Base-by-base conservation (phyloP, 2,797 vertebrate species). In the Oophaga sylvatica region DNA sequence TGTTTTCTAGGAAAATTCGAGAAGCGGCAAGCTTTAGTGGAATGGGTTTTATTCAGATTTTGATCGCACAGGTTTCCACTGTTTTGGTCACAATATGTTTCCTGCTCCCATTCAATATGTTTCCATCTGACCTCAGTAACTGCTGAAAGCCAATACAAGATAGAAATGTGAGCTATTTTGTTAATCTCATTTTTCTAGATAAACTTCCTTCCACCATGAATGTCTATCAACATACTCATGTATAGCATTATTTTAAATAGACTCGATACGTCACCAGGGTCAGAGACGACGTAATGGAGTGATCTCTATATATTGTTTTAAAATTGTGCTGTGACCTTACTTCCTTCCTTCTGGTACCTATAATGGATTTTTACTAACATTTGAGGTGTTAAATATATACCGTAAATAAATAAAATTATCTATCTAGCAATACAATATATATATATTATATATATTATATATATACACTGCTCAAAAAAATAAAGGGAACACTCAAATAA, bases 41-140 rank as follows among this genome's bases (percentile, higher is more conserved):
- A 73, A 84, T 71, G 57, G 63, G 67, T 73, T 53, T 17, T 62
- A 80, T 81, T 75, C 59, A 80, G 77, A 84, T 84, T 68, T 62
- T 22, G 89, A 88, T 88, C 82, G 90, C 86, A 91, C 90, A 65
- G 89, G 92, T 93, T 92, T 92, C 94, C 93, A 91, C 92, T 92
- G 91, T 92, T 92, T 91, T 90, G 90, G 87, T 75, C 83, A 68
- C 92, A 93, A 93, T 92, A 86, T 92, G 93, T 95, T 94, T 95
- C 94, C 95, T 95, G 93, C 85, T 92, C 56, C 81, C 81, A 91
- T 19, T 3, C 86, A 90, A n/a, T 91, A 89, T 92, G 90, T 94
- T 94, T 94, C 94, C 93, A 88, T 90, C 87, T 90, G 92, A 90
- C 91, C 91, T 92, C 87, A 75, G 91, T 91, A 91, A 80, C 83